Conservation (phyloP, 1,140 invertebrate species). For the Drosophila ficusphila region DNA sequence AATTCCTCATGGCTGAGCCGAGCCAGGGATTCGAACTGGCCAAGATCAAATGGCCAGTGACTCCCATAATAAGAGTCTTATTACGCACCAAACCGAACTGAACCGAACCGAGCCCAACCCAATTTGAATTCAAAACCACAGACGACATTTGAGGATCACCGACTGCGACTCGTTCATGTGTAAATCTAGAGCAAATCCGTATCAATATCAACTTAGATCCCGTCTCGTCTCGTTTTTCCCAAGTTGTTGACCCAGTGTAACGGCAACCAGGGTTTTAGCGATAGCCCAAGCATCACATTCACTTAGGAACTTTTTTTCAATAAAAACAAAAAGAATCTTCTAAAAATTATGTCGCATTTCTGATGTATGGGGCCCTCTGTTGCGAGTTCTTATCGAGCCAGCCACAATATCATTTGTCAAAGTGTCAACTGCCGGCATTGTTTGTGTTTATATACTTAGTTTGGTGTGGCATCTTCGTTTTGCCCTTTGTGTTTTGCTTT, state of each 20-base stretch:
- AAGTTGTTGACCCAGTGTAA: conserved; percentile 64
- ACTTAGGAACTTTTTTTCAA: conserved; percentile 13
- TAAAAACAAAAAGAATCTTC: conserved; percentile 9
- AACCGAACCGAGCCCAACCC: conserved; percentile 1
- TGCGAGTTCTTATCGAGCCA: conserved; percentile 51
- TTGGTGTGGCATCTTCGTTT: conserved; percentile 66
- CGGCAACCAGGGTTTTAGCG: conserved; percentile 45
- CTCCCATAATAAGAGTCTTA: conserved; percentile 2
- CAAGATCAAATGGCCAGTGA: conserved; percentile 26
- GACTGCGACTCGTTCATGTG: conserved; percentile 47
- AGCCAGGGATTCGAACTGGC: neutral
- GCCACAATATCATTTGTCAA: conserved; percentile 72
- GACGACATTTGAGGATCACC: conserved; percentile 55
- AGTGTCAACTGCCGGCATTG: conserved; percentile 57
- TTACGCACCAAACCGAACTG: conserved; percentile 12
- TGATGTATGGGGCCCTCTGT: conserved; percentile 57
- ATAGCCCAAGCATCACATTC: conserved; percentile 26
- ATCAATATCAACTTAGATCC: conserved; percentile 56
- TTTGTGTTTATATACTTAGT: conserved; percentile 49
- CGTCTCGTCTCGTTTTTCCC: conserved; percentile 35
- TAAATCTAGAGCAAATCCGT: conserved; percentile 71
- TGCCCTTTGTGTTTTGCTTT: conserved; percentile 26
- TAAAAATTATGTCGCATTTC: conserved; percentile 50
- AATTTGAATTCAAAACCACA: conserved; percentile 46
- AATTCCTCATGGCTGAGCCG: conserved; percentile 48